A percentile compares a stretch with the other conserved stretches of the same genome.
These are phyloP conservation scores for Siphamia tubifer DNA, from an alignment of 2,113 vertebrate genomes.

Conservation along the genomic window DNA sequence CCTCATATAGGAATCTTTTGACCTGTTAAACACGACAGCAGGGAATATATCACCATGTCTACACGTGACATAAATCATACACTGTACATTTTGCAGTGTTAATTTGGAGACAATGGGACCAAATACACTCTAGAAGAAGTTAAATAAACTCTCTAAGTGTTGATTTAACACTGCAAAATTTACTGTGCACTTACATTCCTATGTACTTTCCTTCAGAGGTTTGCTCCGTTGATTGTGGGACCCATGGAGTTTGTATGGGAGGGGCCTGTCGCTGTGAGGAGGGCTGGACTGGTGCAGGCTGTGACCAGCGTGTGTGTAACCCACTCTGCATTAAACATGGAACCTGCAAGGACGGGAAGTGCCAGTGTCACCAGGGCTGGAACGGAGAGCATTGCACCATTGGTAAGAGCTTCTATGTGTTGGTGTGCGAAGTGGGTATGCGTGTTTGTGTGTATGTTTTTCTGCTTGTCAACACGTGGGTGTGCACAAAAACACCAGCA, in stretches of 20 bases:
- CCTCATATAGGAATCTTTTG: too few relatives aligned
- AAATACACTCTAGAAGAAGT: too few relatives aligned
- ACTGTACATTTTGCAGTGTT: too few relatives aligned
- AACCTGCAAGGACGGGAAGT: slow-evolving; percentile 98
- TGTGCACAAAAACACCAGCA: slow-evolving; percentile 44
- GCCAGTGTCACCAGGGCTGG: slow-evolving; percentile 99
- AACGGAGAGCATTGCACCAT: slow-evolving; percentile 99
- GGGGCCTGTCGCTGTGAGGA: slow-evolving; percentile 97
- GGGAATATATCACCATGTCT: too few relatives aligned
- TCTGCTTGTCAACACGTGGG: slow-evolving; percentile 39
- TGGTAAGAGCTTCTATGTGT: slow-evolving; percentile 81
- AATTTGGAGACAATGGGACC: too few relatives aligned
- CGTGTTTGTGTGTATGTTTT: slow-evolving; percentile 14
- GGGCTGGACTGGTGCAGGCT: slow-evolving; percentile 94
- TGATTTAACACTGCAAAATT: too few relatives aligned
- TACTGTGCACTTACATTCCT: neutral
- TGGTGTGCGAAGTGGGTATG: slow-evolving; percentile 11
- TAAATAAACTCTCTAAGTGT: too few relatives aligned
- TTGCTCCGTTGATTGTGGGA: slow-evolving; percentile 97
- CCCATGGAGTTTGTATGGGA: slow-evolving; percentile 96
- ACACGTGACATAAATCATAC: neutral
- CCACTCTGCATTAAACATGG: slow-evolving; percentile 98
- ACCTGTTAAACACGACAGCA: too few relatives aligned
- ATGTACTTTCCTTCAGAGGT: slow-evolving; percentile 84
- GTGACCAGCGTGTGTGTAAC: slow-evolving; percentile 97